Evolutionary conservation across 1,140 invertebrate genomes (phyloP), one percentile per base, ranked within the genome.

Genomic region (Leptoteleia sp.): DNA sequence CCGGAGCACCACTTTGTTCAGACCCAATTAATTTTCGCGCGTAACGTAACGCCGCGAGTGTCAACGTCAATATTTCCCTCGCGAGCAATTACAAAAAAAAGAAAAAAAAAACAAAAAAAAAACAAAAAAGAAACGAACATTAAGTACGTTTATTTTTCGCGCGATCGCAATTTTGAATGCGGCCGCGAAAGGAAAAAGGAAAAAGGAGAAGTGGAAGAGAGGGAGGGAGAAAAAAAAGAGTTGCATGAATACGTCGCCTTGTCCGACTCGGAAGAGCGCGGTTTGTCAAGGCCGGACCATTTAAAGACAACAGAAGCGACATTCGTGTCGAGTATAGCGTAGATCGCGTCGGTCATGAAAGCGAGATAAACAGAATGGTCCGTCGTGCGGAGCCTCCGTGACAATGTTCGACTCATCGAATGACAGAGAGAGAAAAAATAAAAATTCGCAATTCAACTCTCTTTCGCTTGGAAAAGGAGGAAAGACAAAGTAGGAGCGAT

Each of bases 251-350:
- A 45, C 54, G 29, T 73, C 33, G 76, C 68, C 76, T 73, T 73
- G 76, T 52, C 64, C 64, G 70, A 70, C 62, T 79, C 70, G 61
- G 75, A 61, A 76, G 67, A 77, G 68, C 76, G 72, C 67, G 68
- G 61, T 70, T 62, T 72, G 79, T 82, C 84, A 87, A 87, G 85
- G 85, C 65, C 80, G 71, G 40, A 83, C 67, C 81, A 79, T 82
- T 87, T 85, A 85, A 84, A 79, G 79, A 73, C 73, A 76, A 61
- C 68, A 65, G 43, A 79, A 45, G n/a, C 76, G 72, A 67, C 72
- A 64, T 65, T 71, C 67, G 65, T 54, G 67, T 25, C 6, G 22
- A 43, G 43, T 59, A 65, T 48, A 76, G 62, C 65, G 45, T 76
- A 67, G 73, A 77, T 54, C 67, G 64, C 61, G 45, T 65, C 43